Conservation (phyloP, 64 coral and sea anemone species). For the Actinia tenebrosa region DNA sequence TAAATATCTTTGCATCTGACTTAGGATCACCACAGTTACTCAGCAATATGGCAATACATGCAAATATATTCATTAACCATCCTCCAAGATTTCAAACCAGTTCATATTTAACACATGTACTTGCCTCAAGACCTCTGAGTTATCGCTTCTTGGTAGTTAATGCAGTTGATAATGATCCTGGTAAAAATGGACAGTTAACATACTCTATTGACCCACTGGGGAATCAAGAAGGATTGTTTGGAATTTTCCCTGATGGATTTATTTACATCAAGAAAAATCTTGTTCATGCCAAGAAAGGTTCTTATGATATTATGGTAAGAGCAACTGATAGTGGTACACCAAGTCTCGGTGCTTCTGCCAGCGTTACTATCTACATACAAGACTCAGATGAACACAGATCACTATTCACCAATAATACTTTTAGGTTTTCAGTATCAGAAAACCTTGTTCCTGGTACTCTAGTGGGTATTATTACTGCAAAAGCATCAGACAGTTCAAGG, state of each 20-base stretch:
- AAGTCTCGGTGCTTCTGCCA: conserved; percentile 41
- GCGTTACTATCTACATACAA: conserved; percentile 57
- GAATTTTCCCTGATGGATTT: conserved; percentile 67
- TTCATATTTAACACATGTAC: conserved; percentile 51
- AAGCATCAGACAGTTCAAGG: conserved; percentile 30
- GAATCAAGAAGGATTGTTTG: conserved; percentile 68
- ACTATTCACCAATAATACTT: conserved; percentile 75
- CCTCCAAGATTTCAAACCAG: conserved; percentile 48
- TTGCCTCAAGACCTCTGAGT: conserved; percentile 52
- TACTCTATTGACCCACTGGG: conserved; percentile 49
- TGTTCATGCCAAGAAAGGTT: conserved; percentile 35
- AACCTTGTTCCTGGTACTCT: conserved; percentile 51
- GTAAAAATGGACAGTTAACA: conserved; percentile 59
- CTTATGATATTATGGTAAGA: conserved; percentile 40
- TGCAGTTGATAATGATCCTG: conserved; percentile 68
- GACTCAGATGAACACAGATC: conserved; percentile 65
- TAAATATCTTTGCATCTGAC: conserved; percentile 69
- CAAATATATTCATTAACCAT: conserved; percentile 63
- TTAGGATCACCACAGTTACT: conserved; percentile 58
- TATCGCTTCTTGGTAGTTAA: conserved; percentile 52
- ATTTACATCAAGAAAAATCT: conserved; percentile 68
- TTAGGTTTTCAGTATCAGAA: conserved; percentile 62
- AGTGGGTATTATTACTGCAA: conserved; percentile 48
- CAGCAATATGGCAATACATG: conserved; percentile 41
- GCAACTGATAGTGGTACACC: conserved; percentile 65